Percentiles rank a stretch among this genome's conserved stretches.
These are phyloP conservation scores for Lepisosteus oculatus DNA, from an alignment of 2,113 vertebrate genomes.

Conservation along the genomic window DNA sequence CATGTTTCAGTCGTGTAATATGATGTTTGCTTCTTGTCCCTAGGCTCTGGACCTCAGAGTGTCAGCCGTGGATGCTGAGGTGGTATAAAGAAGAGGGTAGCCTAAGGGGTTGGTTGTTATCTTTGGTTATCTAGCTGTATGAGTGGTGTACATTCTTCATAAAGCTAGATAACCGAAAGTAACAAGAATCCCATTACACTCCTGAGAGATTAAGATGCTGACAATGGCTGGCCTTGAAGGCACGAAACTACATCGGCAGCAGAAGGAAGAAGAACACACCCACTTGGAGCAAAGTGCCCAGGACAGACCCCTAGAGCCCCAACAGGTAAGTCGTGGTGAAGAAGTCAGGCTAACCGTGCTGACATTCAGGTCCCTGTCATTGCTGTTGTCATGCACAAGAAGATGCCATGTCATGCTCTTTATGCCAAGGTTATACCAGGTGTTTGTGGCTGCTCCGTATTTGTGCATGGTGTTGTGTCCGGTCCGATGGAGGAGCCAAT, in stretches of 20 bases:
- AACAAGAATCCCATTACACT: slow-evolving; percentile 98
- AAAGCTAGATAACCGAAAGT: slow-evolving; percentile 90
- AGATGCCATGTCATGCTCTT: no score
- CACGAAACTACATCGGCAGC: no score
- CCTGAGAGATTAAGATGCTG: slow-evolving; percentile 62
- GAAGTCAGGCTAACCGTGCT: no score
- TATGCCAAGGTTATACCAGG: no score
- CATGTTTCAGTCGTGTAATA: no score
- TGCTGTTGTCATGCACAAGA: no score
- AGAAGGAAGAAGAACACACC: no score
- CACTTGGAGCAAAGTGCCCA: background rate
- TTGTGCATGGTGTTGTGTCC: no score
- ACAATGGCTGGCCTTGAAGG: no score
- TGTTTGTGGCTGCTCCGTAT: no score
- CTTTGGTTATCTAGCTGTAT: slow-evolving; percentile 85
- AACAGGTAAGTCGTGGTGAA: slow-evolving; percentile 6
- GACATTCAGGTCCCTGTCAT: no score
- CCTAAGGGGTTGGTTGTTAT: slow-evolving; percentile 83
- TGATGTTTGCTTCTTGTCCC: slow-evolving; percentile 27
- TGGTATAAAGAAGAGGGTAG: slow-evolving; percentile 56
- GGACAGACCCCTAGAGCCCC: background rate
- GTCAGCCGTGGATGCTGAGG: slow-evolving; percentile 19
- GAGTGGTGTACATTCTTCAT: slow-evolving; percentile 82
- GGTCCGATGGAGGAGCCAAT: no score
- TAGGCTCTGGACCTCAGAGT: slow-evolving; percentile 43